Conservation (phyloP, 2,888 invertebrate species). For the Pocota personata region DNA sequence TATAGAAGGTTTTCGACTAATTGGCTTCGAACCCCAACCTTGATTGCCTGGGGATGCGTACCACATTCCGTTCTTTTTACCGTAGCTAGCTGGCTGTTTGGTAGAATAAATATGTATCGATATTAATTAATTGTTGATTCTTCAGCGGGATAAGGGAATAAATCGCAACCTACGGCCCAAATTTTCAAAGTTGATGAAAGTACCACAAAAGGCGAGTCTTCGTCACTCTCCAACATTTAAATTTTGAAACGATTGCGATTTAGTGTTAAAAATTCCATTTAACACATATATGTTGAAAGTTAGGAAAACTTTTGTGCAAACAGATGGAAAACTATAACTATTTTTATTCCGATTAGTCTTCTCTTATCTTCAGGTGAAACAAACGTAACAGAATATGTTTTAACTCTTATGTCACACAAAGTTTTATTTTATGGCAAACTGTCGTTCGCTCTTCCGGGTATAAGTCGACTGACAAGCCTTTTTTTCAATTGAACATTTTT, state of each 20-base stretch:
- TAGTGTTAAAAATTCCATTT: background rate
- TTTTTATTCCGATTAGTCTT: too few species aligned
- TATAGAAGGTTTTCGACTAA: slow-evolving; percentile 92
- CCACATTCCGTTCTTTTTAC: slow-evolving; percentile 95
- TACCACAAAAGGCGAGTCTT: slow-evolving; percentile 87
- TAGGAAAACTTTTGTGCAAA: background rate
- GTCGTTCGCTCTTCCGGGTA: slow-evolving; percentile 23
- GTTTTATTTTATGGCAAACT: background rate
- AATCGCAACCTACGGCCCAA: slow-evolving; percentile 80
- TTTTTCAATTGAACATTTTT: slow-evolving; percentile 14
- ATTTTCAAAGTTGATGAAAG: slow-evolving; percentile 87
- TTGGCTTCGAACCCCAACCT: slow-evolving; percentile 87
- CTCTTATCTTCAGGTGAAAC: too few species aligned
- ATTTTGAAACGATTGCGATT: slow-evolving; percentile 1
- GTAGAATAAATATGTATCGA: background rate
- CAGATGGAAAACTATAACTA: too few species aligned
- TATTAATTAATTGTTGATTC: background rate
- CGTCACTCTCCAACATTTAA: slow-evolving; percentile 86
- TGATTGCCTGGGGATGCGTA: slow-evolving; percentile 87
- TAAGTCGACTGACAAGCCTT: slow-evolving; percentile 29
- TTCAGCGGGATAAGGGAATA: slow-evolving; percentile 58
- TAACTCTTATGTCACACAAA: slow-evolving; percentile 7
- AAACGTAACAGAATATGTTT: too few species aligned
- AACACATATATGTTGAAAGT: background rate
- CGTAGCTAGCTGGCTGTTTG: slow-evolving; percentile 92